phyloP scores from a whole-genome alignment of 2,888 invertebrate species.

The Ochropleura leucogaster region DNA sequence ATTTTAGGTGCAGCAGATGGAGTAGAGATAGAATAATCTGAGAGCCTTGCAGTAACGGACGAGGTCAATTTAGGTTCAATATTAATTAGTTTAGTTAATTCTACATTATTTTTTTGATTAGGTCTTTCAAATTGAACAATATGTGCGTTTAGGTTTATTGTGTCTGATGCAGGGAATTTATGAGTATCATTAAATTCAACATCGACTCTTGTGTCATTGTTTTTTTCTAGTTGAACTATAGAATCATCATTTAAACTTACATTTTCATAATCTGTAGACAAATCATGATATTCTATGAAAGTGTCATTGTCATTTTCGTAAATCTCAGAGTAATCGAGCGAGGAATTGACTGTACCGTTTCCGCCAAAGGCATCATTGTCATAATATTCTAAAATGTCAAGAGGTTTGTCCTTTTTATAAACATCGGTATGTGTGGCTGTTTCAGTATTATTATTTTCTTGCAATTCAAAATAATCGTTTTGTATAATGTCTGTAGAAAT shows the following conservation, averaged over 20 bases:
- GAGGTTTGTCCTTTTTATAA: not conserved
- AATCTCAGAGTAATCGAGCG: not conserved
- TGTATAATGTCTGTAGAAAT: not conserved
- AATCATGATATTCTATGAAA: not conserved
- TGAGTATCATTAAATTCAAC: not conserved
- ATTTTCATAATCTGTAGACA: not conserved
- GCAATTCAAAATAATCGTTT: not conserved
- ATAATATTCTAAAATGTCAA: conserved; percentile 2
- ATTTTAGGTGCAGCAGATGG: not conserved
- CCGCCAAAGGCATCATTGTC: conserved; percentile 1
- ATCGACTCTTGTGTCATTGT: not conserved
- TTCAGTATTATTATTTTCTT: conserved; percentile 3
- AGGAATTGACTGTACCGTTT: not conserved
- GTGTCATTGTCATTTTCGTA: not conserved
- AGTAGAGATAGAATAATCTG: not conserved
- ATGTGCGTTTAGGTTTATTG: not conserved
- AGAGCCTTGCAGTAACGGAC: not conserved
- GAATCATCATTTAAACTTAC: not conserved
- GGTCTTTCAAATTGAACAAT: not conserved
- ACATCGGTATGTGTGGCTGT: not conserved
- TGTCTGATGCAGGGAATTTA: not conserved
- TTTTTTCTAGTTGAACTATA: not conserved
- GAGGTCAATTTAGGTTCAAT: not conserved
- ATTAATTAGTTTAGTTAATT: not conserved
- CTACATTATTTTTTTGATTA: not conserved